Percentiles rank a stretch among this genome's conserved stretches.
Evolutionary conservation across 1,140 invertebrate genomes (phyloP).

Genomic region (Heliconius melpomene): DNA sequence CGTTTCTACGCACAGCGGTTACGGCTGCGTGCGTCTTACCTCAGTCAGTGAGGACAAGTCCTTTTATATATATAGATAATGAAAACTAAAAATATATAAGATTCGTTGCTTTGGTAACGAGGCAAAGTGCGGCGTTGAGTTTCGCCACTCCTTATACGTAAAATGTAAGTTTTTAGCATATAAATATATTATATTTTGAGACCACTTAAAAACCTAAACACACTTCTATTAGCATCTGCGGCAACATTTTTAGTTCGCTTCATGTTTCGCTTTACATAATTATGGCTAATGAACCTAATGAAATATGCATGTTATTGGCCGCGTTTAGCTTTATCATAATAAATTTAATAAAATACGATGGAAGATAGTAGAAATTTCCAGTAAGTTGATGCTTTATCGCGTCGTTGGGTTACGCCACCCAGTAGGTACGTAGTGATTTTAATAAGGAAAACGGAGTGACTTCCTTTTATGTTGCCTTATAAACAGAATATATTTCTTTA

Average conservation of each 20-base stretch:
- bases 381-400: not conserved
- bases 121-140: no score
- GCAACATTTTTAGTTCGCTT: slow-evolving; percentile 2
- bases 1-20: no score
- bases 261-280: slow-evolving; percentile 9
- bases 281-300: slow-evolving; percentile 5
- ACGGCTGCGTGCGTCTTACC: no score
- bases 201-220: not conserved
- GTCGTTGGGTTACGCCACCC: not conserved
- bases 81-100: no score
- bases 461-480: not conserved
- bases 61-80: no score
- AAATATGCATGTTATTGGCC: slow-evolving; percentile 12
- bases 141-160: no score
- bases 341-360: slow-evolving; percentile 8
- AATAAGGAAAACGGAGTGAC: not conserved
- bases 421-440: not conserved
- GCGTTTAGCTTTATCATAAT: not conserved
- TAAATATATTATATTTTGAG: no score
- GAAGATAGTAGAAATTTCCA: not conserved
- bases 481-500: no score
- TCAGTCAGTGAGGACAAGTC: no score
- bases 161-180: no score
- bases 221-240: not conserved
- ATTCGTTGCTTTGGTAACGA: no score